These are phyloP conservation scores for Cerceris ruficornis DNA, from an alignment of 2,888 invertebrate genomes.

Conservation along the genomic window DNA sequence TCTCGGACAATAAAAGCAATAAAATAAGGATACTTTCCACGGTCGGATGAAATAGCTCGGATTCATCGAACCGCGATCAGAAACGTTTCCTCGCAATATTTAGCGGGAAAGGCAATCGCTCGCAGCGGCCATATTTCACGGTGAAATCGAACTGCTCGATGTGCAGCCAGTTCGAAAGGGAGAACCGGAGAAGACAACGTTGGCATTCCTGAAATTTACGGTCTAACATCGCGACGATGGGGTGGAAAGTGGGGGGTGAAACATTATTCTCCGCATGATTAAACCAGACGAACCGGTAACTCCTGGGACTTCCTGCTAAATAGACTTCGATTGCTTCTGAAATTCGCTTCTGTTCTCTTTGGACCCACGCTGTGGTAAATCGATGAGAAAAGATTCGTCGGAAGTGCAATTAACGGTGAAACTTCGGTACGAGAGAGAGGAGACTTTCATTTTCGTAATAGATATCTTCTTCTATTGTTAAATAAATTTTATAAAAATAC, in stretches of 20 bases:
- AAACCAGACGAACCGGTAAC: constrained; percentile 27
- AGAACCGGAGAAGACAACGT: constrained; percentile 6
- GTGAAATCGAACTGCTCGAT: constrained; percentile 28
- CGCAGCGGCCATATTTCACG: constrained; percentile 25
- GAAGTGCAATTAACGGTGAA: no score
- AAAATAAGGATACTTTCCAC: no score
- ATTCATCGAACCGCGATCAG: no score
- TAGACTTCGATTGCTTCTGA: constrained; percentile 48
- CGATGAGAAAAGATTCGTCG: neutral
- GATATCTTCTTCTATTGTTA: no score
- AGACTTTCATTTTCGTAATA: no score
- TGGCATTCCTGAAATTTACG: constrained; percentile 44
- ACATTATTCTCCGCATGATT: constrained; percentile 53
- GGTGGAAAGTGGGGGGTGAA: neutral
- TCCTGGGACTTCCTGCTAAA: constrained; percentile 39
- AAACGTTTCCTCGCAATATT: no score
- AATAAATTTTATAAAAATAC: no score
- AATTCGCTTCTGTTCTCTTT: neutral
- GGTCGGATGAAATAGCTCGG: no score
- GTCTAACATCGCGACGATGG: constrained; percentile 3
- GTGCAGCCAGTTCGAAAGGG: constrained; percentile 9
- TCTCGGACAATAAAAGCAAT: no score
- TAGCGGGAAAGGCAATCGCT: constrained; percentile 1
- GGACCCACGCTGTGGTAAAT: neutral
- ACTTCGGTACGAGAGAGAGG: no score